Conservation (phyloP, 2,888 invertebrate species). For the Sarcophaga subvicina region DNA sequence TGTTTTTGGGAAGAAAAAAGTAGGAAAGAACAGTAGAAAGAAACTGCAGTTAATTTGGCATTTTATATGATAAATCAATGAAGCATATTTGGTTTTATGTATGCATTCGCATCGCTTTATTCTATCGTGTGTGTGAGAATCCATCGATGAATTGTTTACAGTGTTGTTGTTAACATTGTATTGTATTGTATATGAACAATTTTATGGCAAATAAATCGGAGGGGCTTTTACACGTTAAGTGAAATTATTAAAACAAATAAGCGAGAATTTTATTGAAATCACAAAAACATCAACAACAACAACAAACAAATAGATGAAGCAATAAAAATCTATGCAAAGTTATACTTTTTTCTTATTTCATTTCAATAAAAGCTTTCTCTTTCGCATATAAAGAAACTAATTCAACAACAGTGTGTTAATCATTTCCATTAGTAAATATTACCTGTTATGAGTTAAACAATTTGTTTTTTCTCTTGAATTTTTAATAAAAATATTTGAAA, state of each 20-base stretch:
- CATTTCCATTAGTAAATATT: too few species aligned
- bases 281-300: background rate
- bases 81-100: constrained; percentile 47
- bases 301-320: too few species aligned
- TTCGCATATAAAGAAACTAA: too few species aligned
- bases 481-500: too few species aligned
- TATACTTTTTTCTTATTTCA: too few species aligned
- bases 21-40: constrained; percentile 33
- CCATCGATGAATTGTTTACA: background rate
- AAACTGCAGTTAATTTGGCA: constrained; percentile 67
- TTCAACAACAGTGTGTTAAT: too few species aligned
- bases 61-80: constrained; percentile 71
- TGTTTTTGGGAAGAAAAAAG: constrained; percentile 7
- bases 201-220: background rate
- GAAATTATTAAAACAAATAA: background rate
- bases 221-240: background rate
- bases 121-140: background rate
- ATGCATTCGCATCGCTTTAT: background rate
- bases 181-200: background rate
- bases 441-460: too few species aligned
- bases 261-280: background rate
- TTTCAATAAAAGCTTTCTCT: too few species aligned
- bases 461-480: too few species aligned
- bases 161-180: background rate
- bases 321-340: too few species aligned